These are phyloP conservation scores for Patella caerulea DNA, from an alignment of 2,888 invertebrate genomes.

Conservation along the genomic window DNA sequence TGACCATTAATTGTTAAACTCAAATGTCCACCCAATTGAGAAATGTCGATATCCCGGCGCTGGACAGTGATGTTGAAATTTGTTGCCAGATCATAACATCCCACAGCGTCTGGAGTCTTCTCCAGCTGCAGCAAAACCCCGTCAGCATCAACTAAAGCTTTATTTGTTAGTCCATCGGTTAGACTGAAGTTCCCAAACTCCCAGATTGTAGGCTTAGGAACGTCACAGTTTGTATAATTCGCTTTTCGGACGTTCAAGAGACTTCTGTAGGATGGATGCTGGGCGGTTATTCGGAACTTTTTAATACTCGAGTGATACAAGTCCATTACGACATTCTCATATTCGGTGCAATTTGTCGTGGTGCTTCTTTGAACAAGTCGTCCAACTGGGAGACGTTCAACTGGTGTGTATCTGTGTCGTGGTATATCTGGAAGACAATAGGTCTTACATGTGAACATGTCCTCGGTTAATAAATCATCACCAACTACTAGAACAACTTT, in stretches of 20 bases:
- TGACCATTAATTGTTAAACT: background rate
- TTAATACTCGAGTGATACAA: background rate
- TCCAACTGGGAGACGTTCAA: background rate
- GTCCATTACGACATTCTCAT: background rate
- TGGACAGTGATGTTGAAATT: background rate
- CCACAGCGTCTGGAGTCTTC: background rate
- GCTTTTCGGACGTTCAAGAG: background rate
- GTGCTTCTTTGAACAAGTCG: background rate
- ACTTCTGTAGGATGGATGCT: constrained; percentile 1
- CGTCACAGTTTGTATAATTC: background rate
- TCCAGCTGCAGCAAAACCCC: background rate
- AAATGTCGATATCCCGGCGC: background rate
- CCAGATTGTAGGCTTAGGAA: background rate
- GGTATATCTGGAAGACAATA: background rate
- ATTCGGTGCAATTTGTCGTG: background rate
- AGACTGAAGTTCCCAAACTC: background rate
- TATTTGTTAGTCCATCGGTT: background rate
- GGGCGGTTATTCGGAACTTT: background rate
- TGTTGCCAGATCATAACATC: background rate
- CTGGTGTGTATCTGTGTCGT: background rate
- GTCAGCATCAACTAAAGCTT: background rate
- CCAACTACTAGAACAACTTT: background rate
- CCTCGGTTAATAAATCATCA: background rate
- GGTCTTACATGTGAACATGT: background rate
- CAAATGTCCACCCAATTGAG: background rate